A percentile compares a stretch with the other conserved stretches of the same genome.
Conservation (phyloP, 2,888 invertebrate genomes). For the Thera britannica region DNA sequence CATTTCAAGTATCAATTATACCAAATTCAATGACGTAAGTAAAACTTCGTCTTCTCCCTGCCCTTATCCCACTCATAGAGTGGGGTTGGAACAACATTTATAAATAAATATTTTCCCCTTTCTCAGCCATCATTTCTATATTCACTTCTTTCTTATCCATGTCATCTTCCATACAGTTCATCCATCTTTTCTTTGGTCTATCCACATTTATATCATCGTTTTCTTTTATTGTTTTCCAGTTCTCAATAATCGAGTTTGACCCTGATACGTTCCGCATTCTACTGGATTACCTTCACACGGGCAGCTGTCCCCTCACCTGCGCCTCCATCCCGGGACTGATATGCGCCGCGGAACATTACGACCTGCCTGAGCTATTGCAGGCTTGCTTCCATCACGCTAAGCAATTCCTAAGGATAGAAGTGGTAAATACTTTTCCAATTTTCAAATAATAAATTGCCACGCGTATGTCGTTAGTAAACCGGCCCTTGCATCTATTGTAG, state of each 20-base stretch:
- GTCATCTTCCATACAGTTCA: no score
- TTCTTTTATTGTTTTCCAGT: slow-evolving; percentile 79
- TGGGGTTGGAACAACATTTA: no score
- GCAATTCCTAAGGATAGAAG: slow-evolving; percentile 95
- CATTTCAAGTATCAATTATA: background rate
- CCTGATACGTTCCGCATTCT: slow-evolving; percentile 96
- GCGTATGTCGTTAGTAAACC: no score
- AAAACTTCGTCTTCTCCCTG: no score
- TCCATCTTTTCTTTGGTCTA: no score
- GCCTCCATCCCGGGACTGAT: slow-evolving; percentile 96
- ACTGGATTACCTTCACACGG: slow-evolving; percentile 96
- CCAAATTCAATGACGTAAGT: background rate
- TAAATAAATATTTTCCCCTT: no score
- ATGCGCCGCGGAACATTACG: slow-evolving; percentile 97
- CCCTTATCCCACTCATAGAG: no score
- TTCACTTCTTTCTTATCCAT: no score
- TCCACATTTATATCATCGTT: no score
- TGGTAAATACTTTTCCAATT: slow-evolving; percentile 81
- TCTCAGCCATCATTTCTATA: no score
- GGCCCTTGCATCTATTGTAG: no score
- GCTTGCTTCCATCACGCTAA: slow-evolving; percentile 98
- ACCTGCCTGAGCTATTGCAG: slow-evolving; percentile 95
- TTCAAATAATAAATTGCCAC: background rate
- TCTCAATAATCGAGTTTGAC: slow-evolving; percentile 97
- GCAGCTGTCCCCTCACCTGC: slow-evolving; percentile 96